Base-by-base conservation (phyloP, 2,888 invertebrate species). In the Agrochola macilenta region DNA sequence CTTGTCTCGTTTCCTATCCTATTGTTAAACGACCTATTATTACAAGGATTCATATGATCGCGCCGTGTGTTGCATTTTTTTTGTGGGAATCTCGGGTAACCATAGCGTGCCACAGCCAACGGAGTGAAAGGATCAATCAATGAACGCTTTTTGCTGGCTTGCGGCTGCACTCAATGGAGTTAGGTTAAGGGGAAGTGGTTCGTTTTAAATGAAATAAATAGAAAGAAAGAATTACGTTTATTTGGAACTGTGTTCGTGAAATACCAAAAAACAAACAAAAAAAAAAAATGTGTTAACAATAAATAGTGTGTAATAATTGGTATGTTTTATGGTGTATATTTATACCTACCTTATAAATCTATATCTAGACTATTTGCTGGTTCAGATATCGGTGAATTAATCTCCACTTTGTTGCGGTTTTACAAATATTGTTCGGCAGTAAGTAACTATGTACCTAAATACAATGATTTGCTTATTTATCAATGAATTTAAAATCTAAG, bases 91-190 rank as follows among this genome's bases (percentile, higher is more conserved):
- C 70, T 69, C 69, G 46, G 69, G 35, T 78, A 76, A 69, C 77
- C 75, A 64, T 77, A 76, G 69, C 84, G 49, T 64, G 60, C n/a
- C 26, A 54, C 71, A 81, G 70, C 84, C 77, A 90, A 89, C 81
- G 79, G 81, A 87, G 86, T 87, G 89, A 90, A 89, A 88, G 83
- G 86, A 86, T 89, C 87, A 90, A 90, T 91, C 87, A 91, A 88
- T 87, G 81, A 79, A 49, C 64, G 9, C 30, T 69, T 87, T 88
- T 88, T 90, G 86, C 80, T 60, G 61, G 39, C 46, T 82, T 87
- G 78, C 78, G 82, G 77, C 72, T 86, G 77, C 83, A 70, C 76
- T 87, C 80, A 78, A 80, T 82, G 79, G 74, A 69, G 58, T 66
- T 73, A 11, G n/a, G 65, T 85, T 87, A 88, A 88, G 85, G 82